Base-by-base conservation (phyloP, 2,113 vertebrate genomes). In the Ginglymostoma cirratum region DNA sequence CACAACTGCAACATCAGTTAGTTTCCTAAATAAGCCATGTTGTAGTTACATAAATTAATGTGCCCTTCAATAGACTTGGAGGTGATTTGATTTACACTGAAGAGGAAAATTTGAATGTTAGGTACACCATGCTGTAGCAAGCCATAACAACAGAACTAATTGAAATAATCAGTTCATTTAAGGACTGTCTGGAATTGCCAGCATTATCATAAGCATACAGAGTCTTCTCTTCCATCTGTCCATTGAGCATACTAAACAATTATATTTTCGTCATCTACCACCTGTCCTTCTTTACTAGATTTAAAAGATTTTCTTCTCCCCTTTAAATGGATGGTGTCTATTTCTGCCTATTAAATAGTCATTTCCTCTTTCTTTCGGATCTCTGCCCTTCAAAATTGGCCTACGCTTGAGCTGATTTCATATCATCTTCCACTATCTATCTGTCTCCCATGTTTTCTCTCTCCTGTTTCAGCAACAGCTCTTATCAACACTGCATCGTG, bases 401-500 rank as follows among this genome's bases (percentile, higher is more conserved):
- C 94, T 27, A 34, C n/a, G 19, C 61, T 76, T 72, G 38, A 52
- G 72, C 93, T 95, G 67, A 69, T 95, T 95, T 70, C 67, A 69
- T 72, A 70, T 95, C 93, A 95, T 95, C 94, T 72, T 76, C 94
- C 23, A 52, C 94, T 95, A 52, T 72, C 67, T 95, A 72, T 95
- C 94, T 52, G 24, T 95, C 94, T 95, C 42, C 94, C 67, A 72
- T 95, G 61, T 72, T 95, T 48, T 95, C 70, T 95, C 94, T 94
- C 93, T 95, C 94, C 94, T 95, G 45, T 95, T 95, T 95, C 94
- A 95, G 94, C 94, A 27, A 95, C 69, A 72, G 69, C 67, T 72
- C 94, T 72, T 48, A 95, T 34, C 94, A 95, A 95, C 94, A 95
- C 94, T 30, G 14, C 67, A 76, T 95, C 94, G 38, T 72, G 15